Evolutionary conservation across 2,888 invertebrate species (phyloP), one percentile per base, ranked within the genome.

Genomic region (Incurvaria masculella): DNA sequence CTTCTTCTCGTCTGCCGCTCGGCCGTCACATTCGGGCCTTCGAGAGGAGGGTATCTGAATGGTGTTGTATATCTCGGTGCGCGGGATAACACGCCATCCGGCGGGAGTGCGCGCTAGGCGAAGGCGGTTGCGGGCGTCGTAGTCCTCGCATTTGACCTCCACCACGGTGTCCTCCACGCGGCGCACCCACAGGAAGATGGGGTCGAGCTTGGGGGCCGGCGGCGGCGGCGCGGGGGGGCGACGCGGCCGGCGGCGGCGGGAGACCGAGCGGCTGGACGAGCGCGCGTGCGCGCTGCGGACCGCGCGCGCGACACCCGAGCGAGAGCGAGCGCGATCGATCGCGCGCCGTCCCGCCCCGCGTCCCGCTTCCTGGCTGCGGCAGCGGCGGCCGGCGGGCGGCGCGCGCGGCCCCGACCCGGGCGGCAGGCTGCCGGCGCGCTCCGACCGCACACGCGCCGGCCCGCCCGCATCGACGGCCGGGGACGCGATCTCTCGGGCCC

Each of bases 111-210:
- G 91, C 57, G 89, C 88, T 64, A 92, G 78, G 60, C 89, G 86
- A 61, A 92, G 88, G 52, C 91, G 88, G 73, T 92, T 92, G 51
- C 89, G 80, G 66, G 88, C 85, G 78, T 92, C 91, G 81, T 91
- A 91, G 68, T 92, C 91, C 71, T 92, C 92, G 75, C 91, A 91
- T 69, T 86, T 85, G 59, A 92, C 91, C 70, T 89, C 88, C 64
- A 89, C 86, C 68, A 92, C 90, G 65, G 84, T 83, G 70, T 90
- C 88, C 59, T 84, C 84, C 54, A 84, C 81, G 68, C 89, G 89
- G 64, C 88, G 87, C 53, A 89, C 88, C 91, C 91, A 92, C 57
- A 92, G 81, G 70, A 92, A 92, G 56, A 92, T 88, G 56, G 91
- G 91, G 63, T 89, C 88, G 57, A 90, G 85, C 51, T 86, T 84